phyloP scores from a whole-genome alignment of 2,888 invertebrate species.

The Protodeltote pygarga region DNA sequence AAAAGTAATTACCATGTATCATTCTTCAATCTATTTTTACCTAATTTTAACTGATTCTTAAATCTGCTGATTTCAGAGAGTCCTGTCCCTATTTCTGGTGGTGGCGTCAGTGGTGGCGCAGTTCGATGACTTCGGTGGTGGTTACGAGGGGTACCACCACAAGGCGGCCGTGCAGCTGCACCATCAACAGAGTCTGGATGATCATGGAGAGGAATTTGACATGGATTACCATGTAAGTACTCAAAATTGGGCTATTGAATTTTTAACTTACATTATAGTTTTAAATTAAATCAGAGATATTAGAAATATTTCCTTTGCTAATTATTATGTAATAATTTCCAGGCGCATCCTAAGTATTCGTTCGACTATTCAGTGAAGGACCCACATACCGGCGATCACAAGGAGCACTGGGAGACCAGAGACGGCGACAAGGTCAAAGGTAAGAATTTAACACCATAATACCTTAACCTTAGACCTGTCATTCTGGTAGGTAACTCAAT shows the following conservation, averaged over 20 bases:
- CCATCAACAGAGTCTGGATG: constrained; percentile 68
- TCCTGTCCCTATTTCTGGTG: constrained; percentile 58
- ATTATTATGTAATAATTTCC: constrained; percentile 43
- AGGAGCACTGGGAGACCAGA: constrained; percentile 88
- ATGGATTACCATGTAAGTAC: constrained; percentile 79
- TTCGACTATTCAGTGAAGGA: constrained; percentile 88
- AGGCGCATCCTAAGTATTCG: constrained; percentile 87
- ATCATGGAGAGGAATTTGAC: constrained; percentile 72
- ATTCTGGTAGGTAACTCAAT: too few species aligned
- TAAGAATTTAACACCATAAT: too few species aligned
- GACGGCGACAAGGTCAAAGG: constrained; percentile 88
- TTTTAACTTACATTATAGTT: too few species aligned
- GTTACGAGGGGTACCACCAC: constrained; percentile 66
- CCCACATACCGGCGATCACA: constrained; percentile 87
- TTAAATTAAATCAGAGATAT: background rate
- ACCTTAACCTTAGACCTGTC: too few species aligned
- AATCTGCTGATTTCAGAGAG: constrained; percentile 58
- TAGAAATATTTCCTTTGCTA: background rate
- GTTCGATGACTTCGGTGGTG: constrained; percentile 73
- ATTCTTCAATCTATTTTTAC: background rate
- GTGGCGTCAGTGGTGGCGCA: constrained; percentile 65
- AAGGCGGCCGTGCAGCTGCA: constrained; percentile 61
- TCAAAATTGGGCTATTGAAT: background rate
- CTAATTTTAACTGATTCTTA: background rate
- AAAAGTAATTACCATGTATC: background rate